A percentile compares a stretch with the other conserved stretches of the same genome.
These are phyloP conservation scores for Canis aureus DNA, from an alignment of 2,113 vertebrate genomes.

Conservation along the genomic window DNA sequence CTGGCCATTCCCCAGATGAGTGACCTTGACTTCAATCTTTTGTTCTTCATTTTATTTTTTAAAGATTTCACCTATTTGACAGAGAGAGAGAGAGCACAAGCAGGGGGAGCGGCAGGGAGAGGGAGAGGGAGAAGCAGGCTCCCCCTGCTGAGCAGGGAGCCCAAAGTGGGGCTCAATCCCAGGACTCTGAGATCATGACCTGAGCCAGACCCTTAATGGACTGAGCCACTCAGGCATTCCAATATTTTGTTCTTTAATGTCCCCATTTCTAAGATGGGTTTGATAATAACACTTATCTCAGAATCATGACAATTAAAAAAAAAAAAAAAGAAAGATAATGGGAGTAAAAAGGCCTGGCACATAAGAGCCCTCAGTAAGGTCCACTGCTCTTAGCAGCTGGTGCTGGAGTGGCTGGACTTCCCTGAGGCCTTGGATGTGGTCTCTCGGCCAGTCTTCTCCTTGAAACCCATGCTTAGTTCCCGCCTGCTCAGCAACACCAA, in stretches of 20 bases:
- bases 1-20: neutral
- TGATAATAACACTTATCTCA: neutral
- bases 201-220: no score
- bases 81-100: no score
- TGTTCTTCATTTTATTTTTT: neutral
- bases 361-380: neutral
- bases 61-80: no score
- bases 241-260: neutral
- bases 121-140: no score
- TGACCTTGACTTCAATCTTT: neutral
- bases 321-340: neutral
- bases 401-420: neutral
- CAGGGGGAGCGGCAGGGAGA: no score
- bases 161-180: no score
- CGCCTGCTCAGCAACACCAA: rapidly evolving
- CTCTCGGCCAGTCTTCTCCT: neutral
- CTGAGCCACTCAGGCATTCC: no score
- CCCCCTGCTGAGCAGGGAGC: no score
- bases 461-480: neutral
- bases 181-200: no score
- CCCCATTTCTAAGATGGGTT: constrained; percentile 31
- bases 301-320: neutral
- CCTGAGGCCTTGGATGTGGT: neutral
- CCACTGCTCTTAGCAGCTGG: neutral
- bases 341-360: neutral